Base-by-base conservation (phyloP, 2,888 invertebrate species). In the Lasioglossum oenotherae region DNA sequence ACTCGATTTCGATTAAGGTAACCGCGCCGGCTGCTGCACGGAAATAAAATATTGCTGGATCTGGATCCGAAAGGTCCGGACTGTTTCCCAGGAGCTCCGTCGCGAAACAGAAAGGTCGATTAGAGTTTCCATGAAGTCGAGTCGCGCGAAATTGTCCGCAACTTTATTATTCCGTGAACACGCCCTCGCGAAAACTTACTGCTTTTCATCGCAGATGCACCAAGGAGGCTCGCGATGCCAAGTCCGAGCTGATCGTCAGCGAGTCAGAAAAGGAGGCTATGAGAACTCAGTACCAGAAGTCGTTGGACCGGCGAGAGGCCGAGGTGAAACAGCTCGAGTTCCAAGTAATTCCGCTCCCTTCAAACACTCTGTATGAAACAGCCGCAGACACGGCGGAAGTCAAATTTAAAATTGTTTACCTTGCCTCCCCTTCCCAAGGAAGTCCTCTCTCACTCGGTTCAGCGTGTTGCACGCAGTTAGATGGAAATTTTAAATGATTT, bases 181-280 rank as follows among this genome's bases (percentile, higher is more conserved):
- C 5, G 19, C 35, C 6, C 6, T 23, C 41, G 27, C 57, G 60
- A 60, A 60, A 60, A 69, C 31, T 53, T 19, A 38, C 44, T 3
- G 19, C 31, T 19, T 67, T 19, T 35, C 67, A 31, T 35, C 35
- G 64, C 73, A 92, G 92, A 78, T 92, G 90, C 79, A 89, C 88
- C 19, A 87, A 91, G 69, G 89, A 87, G 46, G 90, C 87, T 82
- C 84, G 87, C 53, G 88, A 92, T 35, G 86, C 87, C 6, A 88
- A 91, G 74, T 82, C 88, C 2, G 86, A 92, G 57, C 57, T 92
- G 14, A 86, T 74, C 19, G 89, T 88, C 67, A 88, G 83, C 72
- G 87, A 90, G n/a, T 82, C 86, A 2, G 90, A 91, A 75, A 91
- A 91, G 38, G 89, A 91, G 49, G 87, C 90, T 10, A 81, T 92